Evolutionary conservation across 2,113 vertebrate genomes (phyloP).

Genomic region (Nasalis larvatus): DNA sequence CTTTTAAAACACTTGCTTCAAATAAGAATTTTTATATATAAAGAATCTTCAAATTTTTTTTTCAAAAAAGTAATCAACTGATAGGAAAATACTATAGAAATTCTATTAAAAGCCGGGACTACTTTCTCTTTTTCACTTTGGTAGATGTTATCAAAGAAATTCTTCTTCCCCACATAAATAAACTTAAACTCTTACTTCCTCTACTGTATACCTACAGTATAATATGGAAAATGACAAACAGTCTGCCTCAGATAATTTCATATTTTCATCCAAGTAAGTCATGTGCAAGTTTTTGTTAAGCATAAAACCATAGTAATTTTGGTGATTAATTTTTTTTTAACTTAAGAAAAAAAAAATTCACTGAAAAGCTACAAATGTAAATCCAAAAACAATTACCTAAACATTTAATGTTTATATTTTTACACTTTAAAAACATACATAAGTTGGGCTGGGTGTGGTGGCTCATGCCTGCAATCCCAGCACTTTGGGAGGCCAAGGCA

Average conservation of each 20-base stretch:
- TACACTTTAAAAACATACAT: background rate
- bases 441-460: no score
- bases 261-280: slow-evolving; percentile 12
- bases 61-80: background rate
- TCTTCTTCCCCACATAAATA: background rate
- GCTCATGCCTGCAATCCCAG: no score
- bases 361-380: slow-evolving; percentile 19
- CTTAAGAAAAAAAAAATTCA: background rate
- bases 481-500: no score
- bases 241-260: background rate
- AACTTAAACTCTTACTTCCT: slow-evolving; percentile 5
- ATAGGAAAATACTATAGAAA: background rate
- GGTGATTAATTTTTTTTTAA: background rate
- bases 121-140: slow-evolving; percentile 1
- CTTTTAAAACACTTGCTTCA: background rate
- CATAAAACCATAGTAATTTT: background rate
- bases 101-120: background rate
- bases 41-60: background rate
- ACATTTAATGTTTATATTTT: background rate
- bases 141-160: background rate
- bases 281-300: background rate
- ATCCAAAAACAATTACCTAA: slow-evolving; percentile 3
- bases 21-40: background rate
- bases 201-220: background rate
- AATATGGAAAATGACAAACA: background rate